Base-by-base conservation (phyloP, 2,888 invertebrate species). In the Ormyrus pomaceus region DNA sequence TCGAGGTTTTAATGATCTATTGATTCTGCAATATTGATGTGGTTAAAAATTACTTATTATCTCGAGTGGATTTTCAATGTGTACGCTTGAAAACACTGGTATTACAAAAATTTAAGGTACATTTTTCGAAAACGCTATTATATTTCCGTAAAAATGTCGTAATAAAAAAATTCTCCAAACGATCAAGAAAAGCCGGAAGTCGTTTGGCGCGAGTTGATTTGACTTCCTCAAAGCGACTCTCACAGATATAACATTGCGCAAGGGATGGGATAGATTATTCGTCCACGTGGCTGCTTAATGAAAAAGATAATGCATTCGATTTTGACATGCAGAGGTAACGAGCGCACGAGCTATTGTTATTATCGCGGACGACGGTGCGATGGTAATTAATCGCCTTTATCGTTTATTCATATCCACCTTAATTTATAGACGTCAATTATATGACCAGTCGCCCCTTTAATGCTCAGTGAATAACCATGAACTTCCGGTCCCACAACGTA, bases 341-440 rank as follows among this genome's bases (percentile, higher is more conserved):
- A 85, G 86, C 82, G 86, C 85, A 84, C 48, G 8, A 10, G 34
- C 48, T 65, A 61, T 46, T 46, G 72, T 84, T 84, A 86, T 86
- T 86, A 86, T 88, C 85, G 85, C 86, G 84, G 83, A 82, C 13
- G 6, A 6, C 46, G 13, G 7, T 34, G 46, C 5, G 65, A 19
- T 85, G 85, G 86, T 86, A 86, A 88, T 88, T 88, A 89, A 88
- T 88, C 87, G 87, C 83, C 85, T 84, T 45, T 48, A 84, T 87
- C 86, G 88, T 89, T 89, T 88, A 89, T 89, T 89, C 88, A 88
- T 88, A 86, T 86, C 83, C 83, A 19, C 51, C 82, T 87, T 87
- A 88, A 89, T 89, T 89, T 88, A 86, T 88, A 87, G 88, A 87
- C 88, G 87, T 86, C 87, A 88, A 90, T 89, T 88, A 87, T 88